A percentile compares a stretch with the other conserved stretches of the same genome.
These are phyloP conservation scores for Desoria tigrina DNA, from an alignment of 2,888 invertebrate genomes.

Conservation along the genomic window DNA sequence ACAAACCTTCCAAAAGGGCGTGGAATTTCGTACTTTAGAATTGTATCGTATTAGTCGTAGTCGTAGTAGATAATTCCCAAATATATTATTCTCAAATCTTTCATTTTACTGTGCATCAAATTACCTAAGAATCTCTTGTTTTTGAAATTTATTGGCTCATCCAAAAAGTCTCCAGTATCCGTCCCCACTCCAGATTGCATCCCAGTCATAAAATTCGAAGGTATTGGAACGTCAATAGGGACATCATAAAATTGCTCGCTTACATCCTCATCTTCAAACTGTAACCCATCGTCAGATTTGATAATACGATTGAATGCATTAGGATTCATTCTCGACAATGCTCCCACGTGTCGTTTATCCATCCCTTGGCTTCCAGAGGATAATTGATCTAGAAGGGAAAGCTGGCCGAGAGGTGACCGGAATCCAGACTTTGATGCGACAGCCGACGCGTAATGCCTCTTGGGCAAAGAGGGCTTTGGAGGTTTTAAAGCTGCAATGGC, in stretches of 20 bases:
- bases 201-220: neutral
- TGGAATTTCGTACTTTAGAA: too few species aligned
- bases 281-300: neutral
- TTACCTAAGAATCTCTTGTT: slow-evolving; percentile 43
- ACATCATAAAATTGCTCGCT: slow-evolving; percentile 4
- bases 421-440: slow-evolving; percentile 10
- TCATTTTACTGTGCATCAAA: too few species aligned
- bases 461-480: neutral
- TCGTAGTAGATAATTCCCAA: too few species aligned
- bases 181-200: too few species aligned
- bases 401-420: neutral
- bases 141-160: slow-evolving; percentile 20
- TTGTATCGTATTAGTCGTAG: too few species aligned
- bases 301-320: slow-evolving; percentile 13
- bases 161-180: neutral
- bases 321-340: slow-evolving; percentile 7
- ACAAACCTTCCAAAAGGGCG: too few species aligned
- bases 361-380: neutral
- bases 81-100: too few species aligned
- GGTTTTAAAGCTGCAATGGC: slow-evolving; percentile 31
- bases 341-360: slow-evolving; percentile 13
- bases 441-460: slow-evolving; percentile 5
- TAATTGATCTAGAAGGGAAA: neutral
- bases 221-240: neutral
- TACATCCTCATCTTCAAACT: neutral